These are phyloP conservation scores for Diachasma alloeum DNA, from an alignment of 1,140 invertebrate genomes.

Conservation along the genomic window DNA sequence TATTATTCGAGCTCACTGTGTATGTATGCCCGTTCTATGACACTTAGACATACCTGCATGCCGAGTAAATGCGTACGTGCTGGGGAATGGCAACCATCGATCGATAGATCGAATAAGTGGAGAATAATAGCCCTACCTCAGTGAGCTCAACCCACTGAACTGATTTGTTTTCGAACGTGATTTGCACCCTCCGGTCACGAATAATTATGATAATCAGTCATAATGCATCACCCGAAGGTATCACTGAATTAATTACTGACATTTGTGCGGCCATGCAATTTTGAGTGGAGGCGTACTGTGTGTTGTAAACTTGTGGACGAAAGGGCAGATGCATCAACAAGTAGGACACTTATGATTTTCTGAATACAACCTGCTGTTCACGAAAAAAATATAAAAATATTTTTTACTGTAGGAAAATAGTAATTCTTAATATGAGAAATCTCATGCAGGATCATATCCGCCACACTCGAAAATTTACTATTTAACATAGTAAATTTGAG, in stretches of 20 bases:
- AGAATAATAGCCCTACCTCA: not conserved
- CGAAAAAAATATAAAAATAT: too few relatives aligned
- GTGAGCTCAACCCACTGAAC: not conserved
- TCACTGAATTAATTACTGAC: not conserved
- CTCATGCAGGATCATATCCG: too few relatives aligned
- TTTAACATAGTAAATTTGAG: too few relatives aligned
- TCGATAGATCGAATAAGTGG: conserved; percentile 16
- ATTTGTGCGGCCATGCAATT: not conserved
- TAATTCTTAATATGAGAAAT: too few relatives aligned
- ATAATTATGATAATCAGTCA: conserved; percentile 16
- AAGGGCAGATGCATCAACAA: not conserved
- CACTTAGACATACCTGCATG: not conserved
- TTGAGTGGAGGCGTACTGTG: not conserved
- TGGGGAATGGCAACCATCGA: conserved; percentile 6
- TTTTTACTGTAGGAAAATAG: too few relatives aligned
- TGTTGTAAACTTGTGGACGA: not conserved
- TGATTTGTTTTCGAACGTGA: not conserved
- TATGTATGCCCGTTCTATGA: not conserved
- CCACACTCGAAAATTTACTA: too few relatives aligned
- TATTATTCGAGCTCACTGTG: not conserved
- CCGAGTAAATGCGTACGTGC: conserved; percentile 9
- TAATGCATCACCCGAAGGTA: not conserved
- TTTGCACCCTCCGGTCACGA: not conserved
- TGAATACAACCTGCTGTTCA: too few relatives aligned
- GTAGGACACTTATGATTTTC: not conserved